Conservation (phyloP, 2,113 vertebrate species). For the Maccullochella peelii region DNA sequence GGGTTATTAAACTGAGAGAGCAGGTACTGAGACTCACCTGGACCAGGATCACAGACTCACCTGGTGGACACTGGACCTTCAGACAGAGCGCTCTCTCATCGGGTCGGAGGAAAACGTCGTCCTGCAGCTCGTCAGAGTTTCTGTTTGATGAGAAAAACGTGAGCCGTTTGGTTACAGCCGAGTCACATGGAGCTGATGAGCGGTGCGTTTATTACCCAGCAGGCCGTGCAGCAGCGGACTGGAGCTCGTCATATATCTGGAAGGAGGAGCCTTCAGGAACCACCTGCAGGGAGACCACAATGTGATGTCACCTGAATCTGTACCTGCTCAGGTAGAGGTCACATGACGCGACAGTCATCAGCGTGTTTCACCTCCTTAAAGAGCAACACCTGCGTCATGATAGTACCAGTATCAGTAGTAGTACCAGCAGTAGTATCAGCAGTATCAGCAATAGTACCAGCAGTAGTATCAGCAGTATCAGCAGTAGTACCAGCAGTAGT, state of each 20-base stretch:
- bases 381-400: no score
- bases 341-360: no score
- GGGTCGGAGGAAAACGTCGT: slow-evolving; percentile 32
- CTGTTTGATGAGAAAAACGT: neutral
- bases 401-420: neutral
- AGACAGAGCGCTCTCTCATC: slow-evolving; percentile 10
- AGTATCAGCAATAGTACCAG: no score
- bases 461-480: no score
- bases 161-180: neutral
- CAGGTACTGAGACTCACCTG: neutral
- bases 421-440: no score
- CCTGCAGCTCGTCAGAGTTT: neutral
- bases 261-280: neutral
- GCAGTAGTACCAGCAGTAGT: no score
- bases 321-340: no score
- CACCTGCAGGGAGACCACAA: neutral
- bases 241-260: slow-evolving; percentile 8
- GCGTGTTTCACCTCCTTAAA: no score
- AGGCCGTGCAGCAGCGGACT: slow-evolving; percentile 18
- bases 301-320: neutral
- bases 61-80: slow-evolving; percentile 17
- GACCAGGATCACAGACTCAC: neutral
- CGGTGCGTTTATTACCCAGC: slow-evolving; percentile 27
- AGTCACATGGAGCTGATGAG: neutral
- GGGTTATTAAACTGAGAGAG: no score